These are phyloP conservation scores for Formica selysi DNA, from an alignment of 1,140 invertebrate genomes.

Conservation along the genomic window DNA sequence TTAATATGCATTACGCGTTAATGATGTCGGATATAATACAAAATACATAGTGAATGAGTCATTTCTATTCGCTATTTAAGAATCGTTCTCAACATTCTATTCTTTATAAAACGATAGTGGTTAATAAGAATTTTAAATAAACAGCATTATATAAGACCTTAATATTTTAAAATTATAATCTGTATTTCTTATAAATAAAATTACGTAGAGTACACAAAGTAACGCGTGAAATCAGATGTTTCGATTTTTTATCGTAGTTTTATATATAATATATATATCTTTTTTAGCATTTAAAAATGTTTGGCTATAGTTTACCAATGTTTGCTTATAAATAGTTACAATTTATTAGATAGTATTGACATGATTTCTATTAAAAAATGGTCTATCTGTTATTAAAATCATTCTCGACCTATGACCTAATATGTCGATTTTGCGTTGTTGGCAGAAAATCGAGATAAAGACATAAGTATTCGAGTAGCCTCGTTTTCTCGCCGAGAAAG, in stretches of 20 bases:
- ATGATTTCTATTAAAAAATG: not conserved
- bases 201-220: too few species aligned
- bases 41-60: not conserved
- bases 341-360: not conserved
- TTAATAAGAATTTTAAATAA: not conserved
- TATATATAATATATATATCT: too few species aligned
- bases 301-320: too few species aligned
- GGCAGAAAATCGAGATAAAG: not conserved
- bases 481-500: not conserved
- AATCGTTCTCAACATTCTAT: not conserved
- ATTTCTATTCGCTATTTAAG: not conserved
- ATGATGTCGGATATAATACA: not conserved
- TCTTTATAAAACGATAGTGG: not conserved
- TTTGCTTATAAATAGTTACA: too few species aligned
- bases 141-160: not conserved
- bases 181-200: too few species aligned
- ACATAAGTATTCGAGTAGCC: not conserved
- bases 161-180: not conserved
- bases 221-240: too few species aligned
- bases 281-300: too few species aligned
- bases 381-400: not conserved
- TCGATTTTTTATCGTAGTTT: too few species aligned
- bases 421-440: not conserved
- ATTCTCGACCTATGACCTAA: not conserved
- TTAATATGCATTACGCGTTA: not conserved